A percentile compares a stretch with the other conserved stretches of the same genome.
These are phyloP conservation scores for Brevipalpus yothersi DNA, from an alignment of 1,140 invertebrate species.

Conservation along the genomic window DNA sequence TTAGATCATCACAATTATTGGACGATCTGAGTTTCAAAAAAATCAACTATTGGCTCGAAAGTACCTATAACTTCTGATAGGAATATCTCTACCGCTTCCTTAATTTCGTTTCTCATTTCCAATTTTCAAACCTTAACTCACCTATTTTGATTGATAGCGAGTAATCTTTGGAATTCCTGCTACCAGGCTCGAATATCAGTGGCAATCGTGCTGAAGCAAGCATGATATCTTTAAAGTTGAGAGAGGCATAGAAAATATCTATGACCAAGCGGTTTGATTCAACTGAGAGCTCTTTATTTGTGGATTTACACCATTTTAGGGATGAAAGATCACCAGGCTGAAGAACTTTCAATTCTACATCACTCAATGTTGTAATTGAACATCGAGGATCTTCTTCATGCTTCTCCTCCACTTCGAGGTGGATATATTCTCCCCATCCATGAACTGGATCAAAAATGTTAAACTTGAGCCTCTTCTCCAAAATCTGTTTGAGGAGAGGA, in stretches of 20 bases:
- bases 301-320: not conserved
- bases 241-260: slow-evolving; percentile 30
- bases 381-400: not conserved
- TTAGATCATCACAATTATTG: no score
- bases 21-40: no score
- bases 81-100: no score
- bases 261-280: slow-evolving; percentile 27
- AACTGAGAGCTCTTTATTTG: no score
- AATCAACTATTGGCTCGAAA: no score
- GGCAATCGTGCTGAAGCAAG: slow-evolving; percentile 41
- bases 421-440: not conserved
- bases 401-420: not conserved
- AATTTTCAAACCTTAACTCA: no score
- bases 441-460: not conserved
- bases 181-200: slow-evolving; percentile 55
- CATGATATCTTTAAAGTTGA: slow-evolving; percentile 5
- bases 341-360: no score
- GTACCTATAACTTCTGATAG: no score
- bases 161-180: slow-evolving; percentile 16
- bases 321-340: slow-evolving; percentile 5
- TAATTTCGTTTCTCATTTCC: no score
- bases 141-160: slow-evolving; percentile 18
- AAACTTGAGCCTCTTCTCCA: not conserved
- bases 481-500: no score
- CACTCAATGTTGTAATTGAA: not conserved